Conservation (phyloP, 2,797 vertebrate genomes). For the Propithecus perrieri region DNA sequence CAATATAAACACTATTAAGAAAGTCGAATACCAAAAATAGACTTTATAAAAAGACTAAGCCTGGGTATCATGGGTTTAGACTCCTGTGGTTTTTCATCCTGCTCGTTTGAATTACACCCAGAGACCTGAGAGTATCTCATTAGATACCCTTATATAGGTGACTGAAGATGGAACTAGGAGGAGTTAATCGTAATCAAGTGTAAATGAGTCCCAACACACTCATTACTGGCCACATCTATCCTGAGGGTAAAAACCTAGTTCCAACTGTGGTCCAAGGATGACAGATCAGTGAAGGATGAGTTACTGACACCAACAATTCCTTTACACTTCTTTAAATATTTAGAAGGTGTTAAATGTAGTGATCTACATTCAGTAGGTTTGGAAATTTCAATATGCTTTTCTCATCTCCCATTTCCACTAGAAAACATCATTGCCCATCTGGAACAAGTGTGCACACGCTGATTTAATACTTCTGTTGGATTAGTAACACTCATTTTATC, state of each 20-base stretch:
- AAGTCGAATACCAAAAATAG: not conserved
- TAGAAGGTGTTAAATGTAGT: not conserved
- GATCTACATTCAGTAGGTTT: not conserved
- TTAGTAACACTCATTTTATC: not conserved
- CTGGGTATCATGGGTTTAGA: not conserved
- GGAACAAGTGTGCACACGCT: not conserved
- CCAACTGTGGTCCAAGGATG: not conserved
- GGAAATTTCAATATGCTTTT: not conserved
- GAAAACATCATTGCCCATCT: not conserved
- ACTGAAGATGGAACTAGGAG: not conserved
- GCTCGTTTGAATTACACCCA: not conserved
- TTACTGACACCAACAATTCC: not conserved
- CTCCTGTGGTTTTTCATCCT: not conserved
- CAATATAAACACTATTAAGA: not conserved
- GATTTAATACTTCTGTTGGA: not conserved
- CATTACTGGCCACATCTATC: not conserved
- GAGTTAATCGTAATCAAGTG: not conserved
- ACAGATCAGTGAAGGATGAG: not conserved
- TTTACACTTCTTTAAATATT: not conserved
- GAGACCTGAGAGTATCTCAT: not conserved
- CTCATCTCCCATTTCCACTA: not conserved
- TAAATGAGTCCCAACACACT: not conserved
- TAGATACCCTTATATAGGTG: not conserved
- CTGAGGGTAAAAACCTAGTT: not conserved
- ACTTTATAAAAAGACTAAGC: not conserved